These are phyloP conservation scores for Dolomedes plantarius DNA, from an alignment of 2,888 invertebrate genomes.

Conservation along the genomic window DNA sequence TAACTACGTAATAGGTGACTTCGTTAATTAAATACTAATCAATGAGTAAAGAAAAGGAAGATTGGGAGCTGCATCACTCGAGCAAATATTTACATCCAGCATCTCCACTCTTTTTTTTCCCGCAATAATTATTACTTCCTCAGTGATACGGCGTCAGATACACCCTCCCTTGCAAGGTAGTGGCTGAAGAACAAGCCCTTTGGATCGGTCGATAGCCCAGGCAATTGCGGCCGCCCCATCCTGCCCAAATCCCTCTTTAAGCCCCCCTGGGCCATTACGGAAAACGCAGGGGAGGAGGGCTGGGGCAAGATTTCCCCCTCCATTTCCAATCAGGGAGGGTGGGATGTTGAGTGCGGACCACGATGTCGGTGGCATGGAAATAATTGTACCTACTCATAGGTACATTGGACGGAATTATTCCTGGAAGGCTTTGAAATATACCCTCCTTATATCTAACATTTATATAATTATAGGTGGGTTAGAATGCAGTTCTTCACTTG, in stretches of 20 bases:
- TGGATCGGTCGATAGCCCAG: constrained; percentile 54
- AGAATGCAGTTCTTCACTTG: no score
- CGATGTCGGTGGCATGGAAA: background rate
- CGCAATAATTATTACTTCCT: background rate
- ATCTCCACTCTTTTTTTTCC: no score
- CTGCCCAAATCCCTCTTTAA: constrained; percentile 65
- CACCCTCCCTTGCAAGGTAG: background rate
- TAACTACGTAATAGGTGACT: no score
- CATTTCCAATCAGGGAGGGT: constrained; percentile 39
- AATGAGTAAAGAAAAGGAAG: no score
- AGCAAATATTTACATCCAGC: no score
- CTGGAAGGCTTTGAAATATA: no score
- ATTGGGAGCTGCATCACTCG: no score
- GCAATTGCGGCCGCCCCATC: constrained; percentile 67
- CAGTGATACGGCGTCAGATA: background rate
- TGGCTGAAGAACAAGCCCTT: constrained; percentile 6
- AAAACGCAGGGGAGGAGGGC: constrained; percentile 29
- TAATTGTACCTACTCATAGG: background rate
- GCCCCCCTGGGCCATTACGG: constrained; percentile 68
- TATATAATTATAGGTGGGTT: no score
- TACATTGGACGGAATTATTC: no score
- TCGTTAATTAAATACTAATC: no score
- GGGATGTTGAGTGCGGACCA: background rate
- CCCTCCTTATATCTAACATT: no score
- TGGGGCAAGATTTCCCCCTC: constrained; percentile 20